Evolutionary conservation across 2,797 vertebrate species (phyloP).

Genomic region (Chaunax sp.): DNA sequence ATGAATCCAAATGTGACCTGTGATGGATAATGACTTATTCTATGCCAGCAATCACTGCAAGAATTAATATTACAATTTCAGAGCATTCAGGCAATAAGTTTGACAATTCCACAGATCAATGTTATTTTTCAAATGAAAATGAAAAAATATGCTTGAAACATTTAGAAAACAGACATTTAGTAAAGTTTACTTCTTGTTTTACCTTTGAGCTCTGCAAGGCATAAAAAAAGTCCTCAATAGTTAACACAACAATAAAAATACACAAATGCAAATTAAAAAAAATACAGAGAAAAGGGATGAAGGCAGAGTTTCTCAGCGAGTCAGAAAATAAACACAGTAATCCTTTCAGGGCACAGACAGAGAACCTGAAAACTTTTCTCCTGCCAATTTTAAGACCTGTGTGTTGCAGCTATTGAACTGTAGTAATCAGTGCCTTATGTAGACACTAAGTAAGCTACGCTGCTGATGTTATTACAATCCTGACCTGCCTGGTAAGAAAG

Average conservation of each 20-base stretch:
- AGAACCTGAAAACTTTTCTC: slow-evolving; percentile 6
- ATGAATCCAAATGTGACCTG: neutral
- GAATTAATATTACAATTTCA: neutral
- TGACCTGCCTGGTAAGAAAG: slow-evolving; percentile 34
- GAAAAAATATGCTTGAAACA: too few relatives aligned
- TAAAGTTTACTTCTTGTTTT: too few relatives aligned
- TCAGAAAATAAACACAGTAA: slow-evolving; percentile 1
- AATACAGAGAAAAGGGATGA: neutral
- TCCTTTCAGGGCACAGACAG: slow-evolving; percentile 9
- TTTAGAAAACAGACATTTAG: too few relatives aligned
- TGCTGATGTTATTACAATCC: slow-evolving; percentile 36
- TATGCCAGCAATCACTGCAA: neutral
- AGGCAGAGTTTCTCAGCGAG: neutral
- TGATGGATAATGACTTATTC: neutral
- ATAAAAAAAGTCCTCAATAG: too few relatives aligned
- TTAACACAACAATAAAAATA: neutral
- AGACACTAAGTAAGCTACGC: slow-evolving; percentile 40
- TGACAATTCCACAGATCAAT: neutral
- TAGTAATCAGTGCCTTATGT: slow-evolving; percentile 39
- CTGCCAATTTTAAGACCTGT: slow-evolving; percentile 8
- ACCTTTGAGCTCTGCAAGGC: neutral
- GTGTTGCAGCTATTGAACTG: slow-evolving; percentile 35
- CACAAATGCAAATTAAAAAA: neutral
- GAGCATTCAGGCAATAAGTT: neutral
- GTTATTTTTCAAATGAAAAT: too few relatives aligned